These are phyloP conservation scores for Parotocinclus haroldoi DNA, from an alignment of 2,797 vertebrate genomes.

Conservation along the genomic window DNA sequence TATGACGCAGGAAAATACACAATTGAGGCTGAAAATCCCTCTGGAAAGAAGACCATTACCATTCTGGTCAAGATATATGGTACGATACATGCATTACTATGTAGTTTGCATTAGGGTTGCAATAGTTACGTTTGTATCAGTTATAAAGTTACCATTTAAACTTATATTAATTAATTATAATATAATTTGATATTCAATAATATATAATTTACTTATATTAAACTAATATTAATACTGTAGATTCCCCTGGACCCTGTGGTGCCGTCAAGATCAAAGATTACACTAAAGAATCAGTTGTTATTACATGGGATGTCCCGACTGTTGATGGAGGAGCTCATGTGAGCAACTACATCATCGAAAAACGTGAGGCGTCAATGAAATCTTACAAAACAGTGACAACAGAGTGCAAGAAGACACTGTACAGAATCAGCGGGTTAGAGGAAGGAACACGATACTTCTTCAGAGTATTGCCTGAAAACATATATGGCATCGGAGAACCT, in stretches of 20 bases:
- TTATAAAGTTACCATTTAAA: neutral
- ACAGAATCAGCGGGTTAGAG: constrained; percentile 84
- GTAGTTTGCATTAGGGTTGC: no score
- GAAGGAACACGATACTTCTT: constrained; percentile 94
- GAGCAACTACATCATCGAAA: constrained; percentile 95
- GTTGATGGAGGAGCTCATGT: constrained; percentile 93
- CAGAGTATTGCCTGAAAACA: constrained; percentile 95
- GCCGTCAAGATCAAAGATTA: constrained; percentile 92
- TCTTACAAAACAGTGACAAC: constrained; percentile 95
- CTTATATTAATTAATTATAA: neutral
- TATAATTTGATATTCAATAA: neutral
- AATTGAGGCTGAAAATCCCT: constrained; percentile 97
- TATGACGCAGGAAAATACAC: constrained; percentile 96
- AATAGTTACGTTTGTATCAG: no score
- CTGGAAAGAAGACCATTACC: constrained; percentile 91
- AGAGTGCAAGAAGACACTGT: constrained; percentile 94
- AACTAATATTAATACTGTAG: constrained; percentile 58
- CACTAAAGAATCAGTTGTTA: constrained; percentile 93
- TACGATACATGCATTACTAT: constrained; percentile 58
- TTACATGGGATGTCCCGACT: constrained; percentile 94
- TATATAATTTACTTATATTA: neutral
- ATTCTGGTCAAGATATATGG: constrained; percentile 95
- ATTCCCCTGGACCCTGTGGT: constrained; percentile 92
- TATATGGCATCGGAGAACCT: constrained; percentile 93
- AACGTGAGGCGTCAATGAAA: constrained; percentile 94